These are phyloP conservation scores for Drosophila navojoa DNA, from an alignment of 1,140 invertebrate genomes.

Conservation along the genomic window DNA sequence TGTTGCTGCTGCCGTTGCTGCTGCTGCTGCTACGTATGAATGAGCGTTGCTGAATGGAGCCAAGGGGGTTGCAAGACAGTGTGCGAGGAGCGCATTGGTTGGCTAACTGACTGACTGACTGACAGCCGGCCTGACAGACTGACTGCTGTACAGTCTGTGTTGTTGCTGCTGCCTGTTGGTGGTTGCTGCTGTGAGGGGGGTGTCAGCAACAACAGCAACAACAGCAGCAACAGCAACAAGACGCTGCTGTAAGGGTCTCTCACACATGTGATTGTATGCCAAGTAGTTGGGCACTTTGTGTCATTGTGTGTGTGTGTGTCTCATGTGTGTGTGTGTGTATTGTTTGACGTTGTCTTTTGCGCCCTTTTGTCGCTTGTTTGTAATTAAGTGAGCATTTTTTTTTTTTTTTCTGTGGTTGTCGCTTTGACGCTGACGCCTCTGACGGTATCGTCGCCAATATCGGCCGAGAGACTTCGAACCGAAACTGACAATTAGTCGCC, in stretches of 20 bases:
- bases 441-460: slow-evolving; percentile 59
- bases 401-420: slow-evolving; percentile 68
- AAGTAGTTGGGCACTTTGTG: slow-evolving; percentile 57
- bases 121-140: slow-evolving; percentile 1
- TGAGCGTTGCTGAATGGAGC: slow-evolving; percentile 56
- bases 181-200: slow-evolving; percentile 39
- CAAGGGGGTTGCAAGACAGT: slow-evolving; percentile 50
- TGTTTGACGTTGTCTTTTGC: slow-evolving; percentile 71
- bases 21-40: slow-evolving; percentile 72
- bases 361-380: slow-evolving; percentile 81
- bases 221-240: neutral
- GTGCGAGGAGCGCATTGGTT: slow-evolving; percentile 62
- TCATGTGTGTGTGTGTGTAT: slow-evolving; percentile 31
- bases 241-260: slow-evolving; percentile 55
- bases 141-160: slow-evolving; percentile 9
- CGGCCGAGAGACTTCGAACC: slow-evolving; percentile 66
- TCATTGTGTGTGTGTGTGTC: slow-evolving; percentile 48
- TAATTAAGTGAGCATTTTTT: slow-evolving; percentile 77
- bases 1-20: slow-evolving; percentile 3
- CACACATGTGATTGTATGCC: slow-evolving; percentile 54
- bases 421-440: slow-evolving; percentile 64
- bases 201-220: slow-evolving; percentile 18
- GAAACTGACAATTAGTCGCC: slow-evolving; percentile 81
- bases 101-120: slow-evolving; percentile 32
- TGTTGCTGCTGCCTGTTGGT: slow-evolving; percentile 32